A percentile compares a stretch with the other conserved stretches of the same genome.
phyloP scores from a whole-genome alignment of 2,113 vertebrate species.

The Pomatorhinus ruficollis region DNA sequence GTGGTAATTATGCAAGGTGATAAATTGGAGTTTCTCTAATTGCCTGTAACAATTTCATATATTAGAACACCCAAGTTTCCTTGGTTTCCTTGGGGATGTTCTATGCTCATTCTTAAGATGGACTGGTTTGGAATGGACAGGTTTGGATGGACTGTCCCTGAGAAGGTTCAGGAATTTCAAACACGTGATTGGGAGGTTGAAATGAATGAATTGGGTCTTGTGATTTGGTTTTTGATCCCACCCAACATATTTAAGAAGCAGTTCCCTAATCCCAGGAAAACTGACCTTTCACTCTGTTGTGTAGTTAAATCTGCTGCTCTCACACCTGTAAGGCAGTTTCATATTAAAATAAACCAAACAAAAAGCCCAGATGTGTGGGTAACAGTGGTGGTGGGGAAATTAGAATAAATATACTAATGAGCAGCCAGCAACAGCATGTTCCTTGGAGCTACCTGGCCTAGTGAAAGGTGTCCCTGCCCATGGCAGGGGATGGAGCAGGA shows the following conservation, averaged over 20 bases:
- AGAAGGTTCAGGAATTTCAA: background rate
- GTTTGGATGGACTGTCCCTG: background rate
- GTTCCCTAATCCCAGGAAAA: background rate
- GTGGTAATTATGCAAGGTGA: slow-evolving; percentile 46
- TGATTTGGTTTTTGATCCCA: background rate
- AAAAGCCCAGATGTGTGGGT: fast-evolving
- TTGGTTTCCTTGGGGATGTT: background rate
- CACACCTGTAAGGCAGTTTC: background rate
- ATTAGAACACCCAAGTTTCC: background rate
- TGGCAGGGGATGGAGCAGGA: background rate
- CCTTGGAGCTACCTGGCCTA: background rate
- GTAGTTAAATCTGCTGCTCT: background rate
- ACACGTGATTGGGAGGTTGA: fast-evolving
- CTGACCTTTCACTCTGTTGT: background rate
- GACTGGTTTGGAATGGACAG: background rate
- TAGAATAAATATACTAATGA: background rate
- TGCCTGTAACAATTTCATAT: background rate
- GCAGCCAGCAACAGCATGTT: background rate
- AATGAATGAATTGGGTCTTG: background rate
- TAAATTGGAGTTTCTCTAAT: slow-evolving; percentile 42
- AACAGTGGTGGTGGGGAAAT: background rate
- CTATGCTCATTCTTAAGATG: background rate
- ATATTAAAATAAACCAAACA: background rate
- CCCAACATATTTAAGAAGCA: background rate
- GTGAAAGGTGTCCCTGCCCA: background rate